Evolutionary conservation across 30 jellyfish, hydroid and myxozoan species (phyloP), one percentile per base, ranked within the genome.

Genomic region (Hydractinia symbiolongicarpus): DNA sequence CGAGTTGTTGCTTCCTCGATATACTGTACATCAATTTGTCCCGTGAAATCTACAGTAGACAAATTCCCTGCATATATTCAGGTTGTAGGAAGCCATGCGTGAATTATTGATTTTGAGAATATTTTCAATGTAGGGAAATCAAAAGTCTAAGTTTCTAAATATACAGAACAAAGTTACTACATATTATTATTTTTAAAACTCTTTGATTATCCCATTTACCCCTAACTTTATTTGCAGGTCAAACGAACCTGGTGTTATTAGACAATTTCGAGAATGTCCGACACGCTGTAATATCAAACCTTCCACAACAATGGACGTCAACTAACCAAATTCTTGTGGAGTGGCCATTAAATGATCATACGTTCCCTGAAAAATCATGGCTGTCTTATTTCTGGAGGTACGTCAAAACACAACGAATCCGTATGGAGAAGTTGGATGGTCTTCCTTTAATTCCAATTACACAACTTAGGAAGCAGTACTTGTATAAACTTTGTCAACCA

Each of bases 401-500:
- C 60, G 50, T 56, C 16, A 62, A 67, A 9, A 53, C 55, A 21
- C 58, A 60, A 19, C 54, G 86, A 4, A 67, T 71, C 20, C 14
- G 74, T 4, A 50, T 81, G 6, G 67, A 19, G 40, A 6, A 50
- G 20, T 55, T 88, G 17, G 86, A 82, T 15, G 96, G 96, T 40
- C n/a, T 88, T 40, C 89, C 91, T 8, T 17, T 88, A 6, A 82
- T 88, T 19, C 91, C 88, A 21, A 14, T 30, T 54, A 16, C 8
- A 11, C 16, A 77, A 50, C 15, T 54, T 0, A 54, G 4, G 7
- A 17, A 51, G 15, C 19, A 16, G 10, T 77, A 14, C 44, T 54
- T 77, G 50, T 17, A 30, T 55, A 55, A 8, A 5, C 13, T 74
- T 13, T 11, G 15, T 53, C 83, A 74, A 0, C 15, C 51, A 55